These are phyloP conservation scores for Leptopilina clavipes DNA, from an alignment of 1,140 invertebrate species.

Conservation along the genomic window DNA sequence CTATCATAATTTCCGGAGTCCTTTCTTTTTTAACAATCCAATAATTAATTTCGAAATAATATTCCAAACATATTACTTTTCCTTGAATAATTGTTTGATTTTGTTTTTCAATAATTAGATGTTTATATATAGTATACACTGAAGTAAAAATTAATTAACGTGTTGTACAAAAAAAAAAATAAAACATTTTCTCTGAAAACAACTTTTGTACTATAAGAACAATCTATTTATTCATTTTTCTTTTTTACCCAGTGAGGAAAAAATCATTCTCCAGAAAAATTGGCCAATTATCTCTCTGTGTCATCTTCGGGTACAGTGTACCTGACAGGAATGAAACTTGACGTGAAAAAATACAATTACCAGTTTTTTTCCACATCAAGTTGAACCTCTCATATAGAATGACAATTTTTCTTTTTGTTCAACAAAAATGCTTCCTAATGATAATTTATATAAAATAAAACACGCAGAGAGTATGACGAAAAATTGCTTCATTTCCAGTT, in stretches of 20 bases:
- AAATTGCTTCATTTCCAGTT: too few relatives aligned
- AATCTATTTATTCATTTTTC: conserved; percentile 11
- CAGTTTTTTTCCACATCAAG: not conserved
- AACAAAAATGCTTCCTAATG: too few relatives aligned
- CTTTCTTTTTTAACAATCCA: not conserved
- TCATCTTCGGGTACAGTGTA: not conserved
- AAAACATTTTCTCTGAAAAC: not conserved
- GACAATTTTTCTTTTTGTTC: too few relatives aligned
- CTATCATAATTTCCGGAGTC: conserved; percentile 4
- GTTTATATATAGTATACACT: not conserved
- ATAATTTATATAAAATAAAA: too few relatives aligned
- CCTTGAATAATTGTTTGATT: too few relatives aligned
- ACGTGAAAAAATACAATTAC: conserved; percentile 28
- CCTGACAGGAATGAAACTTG: conserved; percentile 6
- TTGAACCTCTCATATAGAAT: not conserved
- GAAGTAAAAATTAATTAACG: not conserved
- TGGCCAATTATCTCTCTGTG: conserved; percentile 26
- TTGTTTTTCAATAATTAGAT: too few relatives aligned
- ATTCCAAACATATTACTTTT: not conserved
- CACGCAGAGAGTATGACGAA: too few relatives aligned
- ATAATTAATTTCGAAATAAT: not conserved
- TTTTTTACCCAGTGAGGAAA: not conserved
- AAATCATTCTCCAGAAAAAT: not conserved
- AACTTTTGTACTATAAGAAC: not conserved
- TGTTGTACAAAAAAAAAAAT: not conserved